Evolutionary conservation across 2,888 invertebrate genomes (phyloP), one percentile per base, ranked within the genome.

Genomic region (Cataglyphis albicans): DNA sequence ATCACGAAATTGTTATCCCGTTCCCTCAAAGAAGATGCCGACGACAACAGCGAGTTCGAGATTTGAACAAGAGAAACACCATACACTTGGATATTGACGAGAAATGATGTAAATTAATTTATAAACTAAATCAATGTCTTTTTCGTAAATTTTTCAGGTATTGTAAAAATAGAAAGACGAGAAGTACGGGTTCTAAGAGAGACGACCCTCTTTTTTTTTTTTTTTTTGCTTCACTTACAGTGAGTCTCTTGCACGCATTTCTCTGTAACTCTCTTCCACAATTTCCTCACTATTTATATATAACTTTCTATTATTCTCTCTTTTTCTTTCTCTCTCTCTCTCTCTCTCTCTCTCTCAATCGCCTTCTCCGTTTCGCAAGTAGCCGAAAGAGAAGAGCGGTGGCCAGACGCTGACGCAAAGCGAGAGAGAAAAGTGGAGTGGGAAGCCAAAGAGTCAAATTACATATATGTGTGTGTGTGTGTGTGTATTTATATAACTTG

Each of bases 131-230:
- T 64, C 38, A 41, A 67, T 52, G 32, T 78, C 59, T 72, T 38
- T 81, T 70, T 68, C 75, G 52, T 75, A 18, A 59, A 81, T 76
- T 87, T 86, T 85, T 81, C 83, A 84, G 87, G 80, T 44, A 12
- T 59, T 52, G 25, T 32, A 63, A 65, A 41, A 32, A 67, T 57
- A 65, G 75, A 67, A 82, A 82, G 29, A 83, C 83, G 55, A 83
- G 32, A 72, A 63, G 63, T 52, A 48, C 63, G 74, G 38, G 63
- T 73, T 52, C 63, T 52, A 52, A 64, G 38, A 41, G 25, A 74
- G 63, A 81, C 38, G 29, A 18, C 44, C 38, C 63, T 70, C 29
- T 12, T 81, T 32, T 38, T 38, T 38, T 38, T 38, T 38, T 21
- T 21, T 38, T 38, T 38, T 38, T 38, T 63, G 35, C 41, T 52